phyloP scores from a whole-genome alignment of 2,113 vertebrate species.

The Malaclemys terrapin region DNA sequence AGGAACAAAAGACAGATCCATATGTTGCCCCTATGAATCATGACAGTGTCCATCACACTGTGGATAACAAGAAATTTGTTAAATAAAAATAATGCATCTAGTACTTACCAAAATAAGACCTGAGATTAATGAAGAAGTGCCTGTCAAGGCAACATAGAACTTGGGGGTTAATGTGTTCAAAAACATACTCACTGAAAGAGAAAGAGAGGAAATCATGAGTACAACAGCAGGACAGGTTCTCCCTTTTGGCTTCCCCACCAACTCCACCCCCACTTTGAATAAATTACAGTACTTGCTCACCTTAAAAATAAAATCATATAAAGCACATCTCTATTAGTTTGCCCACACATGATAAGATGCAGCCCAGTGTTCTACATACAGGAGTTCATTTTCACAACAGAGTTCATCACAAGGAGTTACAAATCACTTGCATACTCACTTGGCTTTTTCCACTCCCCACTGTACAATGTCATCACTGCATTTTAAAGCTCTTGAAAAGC shows the following conservation, averaged over 20 bases:
- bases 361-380: neutral
- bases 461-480: accelerated
- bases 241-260: neutral
- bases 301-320: neutral
- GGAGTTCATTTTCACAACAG: neutral
- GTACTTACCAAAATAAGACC: conserved; percentile 98
- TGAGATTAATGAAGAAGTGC: conserved; percentile 98
- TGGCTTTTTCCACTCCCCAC: neutral
- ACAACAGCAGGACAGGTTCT: conserved; percentile 59
- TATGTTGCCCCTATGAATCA: neutral
- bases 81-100: conserved; percentile 42
- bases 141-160: conserved; percentile 98
- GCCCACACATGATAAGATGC: neutral
- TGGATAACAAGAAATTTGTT: neutral
- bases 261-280: neutral
- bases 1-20: neutral
- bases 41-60: neutral
- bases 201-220: conserved; percentile 69
- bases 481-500: neutral
- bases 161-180: conserved; percentile 99
- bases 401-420: neutral
- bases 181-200: conserved; percentile 97
- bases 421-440: neutral
- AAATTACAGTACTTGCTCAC: neutral
- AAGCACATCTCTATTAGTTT: neutral